Base-by-base conservation (phyloP, 2,888 invertebrate species). In the Athalia cordata region DNA sequence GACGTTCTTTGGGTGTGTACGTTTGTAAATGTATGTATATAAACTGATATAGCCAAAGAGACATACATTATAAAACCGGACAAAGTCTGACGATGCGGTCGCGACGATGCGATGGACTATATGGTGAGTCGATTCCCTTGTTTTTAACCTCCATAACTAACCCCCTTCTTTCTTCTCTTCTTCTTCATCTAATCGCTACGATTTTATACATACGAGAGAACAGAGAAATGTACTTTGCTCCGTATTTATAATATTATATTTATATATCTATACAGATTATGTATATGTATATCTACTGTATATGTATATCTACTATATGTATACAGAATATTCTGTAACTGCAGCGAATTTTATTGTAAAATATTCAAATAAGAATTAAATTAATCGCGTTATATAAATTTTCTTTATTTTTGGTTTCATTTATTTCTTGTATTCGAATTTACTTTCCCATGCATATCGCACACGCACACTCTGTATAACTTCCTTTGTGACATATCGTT, bases 171-270 rank as follows among this genome's bases (percentile, higher is more conserved):
- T 2, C n/a, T n/a, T n/a, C 29, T 29, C 29, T 0, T 29, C 29
- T 29, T 29, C 29, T 29, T 29, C 74, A 59, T 74, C 61, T 61
- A 74, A 74, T 74, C 74, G 74, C 74, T 61, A 59, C 74, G 74
- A 13, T 55, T 6, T 15, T 70, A 43, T 29, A 29, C 29, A 29
- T 43, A 70, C 55, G 29, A 47, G 8, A 64, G 29, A 29, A 75
- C 62, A 50, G 75, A 75, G 49, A 75, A 75, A 62, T 64, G 62
- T 75, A 75, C 75, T 75, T 75, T 75, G 62, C 9, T 72, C 59
- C 57, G 1, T 45, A 4, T 13, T 13, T 29, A 55, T 43, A 13
- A 57, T 57, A 55, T 29, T 6, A 43, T 15, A 52, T 6, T 3
- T 52, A 6, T 29, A 2, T 29, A n/a, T n/a, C n/a, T n/a, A 29